Evolutionary conservation across 2,888 invertebrate species (phyloP), one percentile per base, ranked within the genome.

Genomic region (Plebejus melissa): DNA sequence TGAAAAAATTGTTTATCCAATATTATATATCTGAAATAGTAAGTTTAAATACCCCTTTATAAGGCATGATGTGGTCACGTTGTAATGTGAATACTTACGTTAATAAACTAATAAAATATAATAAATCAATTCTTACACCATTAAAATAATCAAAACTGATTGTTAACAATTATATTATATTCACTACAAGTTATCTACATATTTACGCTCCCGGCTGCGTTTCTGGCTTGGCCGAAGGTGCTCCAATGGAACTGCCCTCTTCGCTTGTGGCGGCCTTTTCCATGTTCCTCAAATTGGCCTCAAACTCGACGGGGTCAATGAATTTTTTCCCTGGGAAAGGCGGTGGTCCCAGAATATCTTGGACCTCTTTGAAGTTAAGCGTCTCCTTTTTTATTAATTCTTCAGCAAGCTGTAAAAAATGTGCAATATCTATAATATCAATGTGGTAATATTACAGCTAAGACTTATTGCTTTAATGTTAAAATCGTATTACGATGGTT

Each of bases 351-450:
- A 99, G 96, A 74, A 99, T 94, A 9, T 92, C 88, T 82, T 97
- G 96, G 2, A 99, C 96, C 82, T 99, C 98, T 78, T 98, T 96
- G 85, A 98, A 98, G 83, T 97, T 97, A 5, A 99, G 90, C 0
- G 99, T 98, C 93, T 99, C 99, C 83, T 96, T 97, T 83, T 97
- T 96, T 38, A 99, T 85, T 41, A 99, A 94, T 16, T 96, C 95
- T 86, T 97, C 95, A 0, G 99, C 98, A 76, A 99, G 94, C 98
- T 99, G 87, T 41, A 91, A 89, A 75, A 81, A 32, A 32, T 32
- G 32, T 32, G 32, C 32, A 1, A 32, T 22, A 0, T 22, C 22
- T 22, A 22, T 22, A 22, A 22, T 22, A 22, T 22, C 22, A 22
- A 22, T 22, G 22, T 22, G 22, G 22, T 22, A 22, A 22, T 32